Conservation (phyloP, 92 coral and sea anemone genomes). For the Siderastrea siderea region DNA sequence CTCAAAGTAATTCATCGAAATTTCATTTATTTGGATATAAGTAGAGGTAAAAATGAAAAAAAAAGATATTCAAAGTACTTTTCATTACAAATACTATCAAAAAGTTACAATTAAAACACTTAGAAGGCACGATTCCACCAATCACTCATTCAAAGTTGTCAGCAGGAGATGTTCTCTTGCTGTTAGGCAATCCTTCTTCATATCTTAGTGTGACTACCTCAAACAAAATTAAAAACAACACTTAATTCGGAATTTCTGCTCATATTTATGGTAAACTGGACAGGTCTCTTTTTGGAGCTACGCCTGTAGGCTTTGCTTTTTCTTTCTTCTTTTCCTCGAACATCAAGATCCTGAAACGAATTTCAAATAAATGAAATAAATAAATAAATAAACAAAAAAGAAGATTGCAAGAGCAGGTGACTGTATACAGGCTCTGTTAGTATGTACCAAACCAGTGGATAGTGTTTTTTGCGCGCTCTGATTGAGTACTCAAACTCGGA, state of each 20-base stretch:
- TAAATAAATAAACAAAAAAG: not conserved
- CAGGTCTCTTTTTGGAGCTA: constrained; percentile 91
- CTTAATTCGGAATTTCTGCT: not conserved
- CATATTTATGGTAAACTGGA: constrained; percentile 83
- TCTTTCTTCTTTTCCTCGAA: constrained; percentile 92
- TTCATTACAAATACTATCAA: not conserved
- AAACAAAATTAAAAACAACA: not conserved
- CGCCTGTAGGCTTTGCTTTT: constrained; percentile 79
- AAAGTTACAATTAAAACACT: too few species aligned
- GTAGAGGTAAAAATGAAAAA: not conserved
- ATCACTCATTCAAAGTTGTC: not conserved
- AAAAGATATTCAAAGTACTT: not conserved
- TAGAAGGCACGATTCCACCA: not conserved
- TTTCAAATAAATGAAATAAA: not conserved
- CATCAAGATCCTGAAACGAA: constrained; percentile 80
- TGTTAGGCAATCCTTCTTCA: not conserved
- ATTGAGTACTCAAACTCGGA: too few species aligned
- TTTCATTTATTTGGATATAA: not conserved
- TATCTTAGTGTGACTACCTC: not conserved
- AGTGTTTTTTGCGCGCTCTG: too few species aligned
- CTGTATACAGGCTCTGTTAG: too few species aligned
- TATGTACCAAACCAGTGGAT: too few species aligned
- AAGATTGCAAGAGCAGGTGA: too few species aligned
- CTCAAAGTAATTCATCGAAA: rapidly evolving
- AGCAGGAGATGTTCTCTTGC: not conserved